These are phyloP conservation scores for Drosophila sordidapex DNA, from an alignment of 2,888 invertebrate species.

Conservation along the genomic window DNA sequence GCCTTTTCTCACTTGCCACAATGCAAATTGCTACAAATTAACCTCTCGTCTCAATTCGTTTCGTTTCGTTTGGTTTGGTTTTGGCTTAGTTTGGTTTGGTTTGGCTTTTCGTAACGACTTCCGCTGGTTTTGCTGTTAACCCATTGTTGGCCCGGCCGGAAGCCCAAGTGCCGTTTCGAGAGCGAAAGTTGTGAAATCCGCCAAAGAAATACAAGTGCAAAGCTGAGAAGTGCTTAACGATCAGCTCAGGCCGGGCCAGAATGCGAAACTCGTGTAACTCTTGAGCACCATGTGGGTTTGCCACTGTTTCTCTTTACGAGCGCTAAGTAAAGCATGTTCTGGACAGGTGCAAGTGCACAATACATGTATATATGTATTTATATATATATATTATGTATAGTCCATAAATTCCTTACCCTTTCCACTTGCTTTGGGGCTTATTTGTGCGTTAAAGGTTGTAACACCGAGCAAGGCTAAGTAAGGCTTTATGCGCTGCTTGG, in stretches of 20 bases:
- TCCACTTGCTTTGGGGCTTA: conserved; percentile 54
- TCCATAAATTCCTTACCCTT: conserved; percentile 20
- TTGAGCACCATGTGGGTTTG: not conserved
- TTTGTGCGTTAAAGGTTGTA: conserved; percentile 75
- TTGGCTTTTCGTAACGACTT: conserved; percentile 65
- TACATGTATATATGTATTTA: not conserved
- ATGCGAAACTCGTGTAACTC: conserved; percentile 68
- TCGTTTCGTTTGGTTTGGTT: conserved; percentile 14
- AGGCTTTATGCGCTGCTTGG: conserved; percentile 11
- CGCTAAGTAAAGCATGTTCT: conserved; percentile 5
- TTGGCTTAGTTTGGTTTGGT: not conserved
- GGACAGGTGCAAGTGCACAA: conserved; percentile 21
- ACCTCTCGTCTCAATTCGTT: conserved; percentile 62
- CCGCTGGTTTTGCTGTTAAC: conserved; percentile 51
- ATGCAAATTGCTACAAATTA: conserved; percentile 74
- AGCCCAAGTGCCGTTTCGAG: conserved; percentile 59
- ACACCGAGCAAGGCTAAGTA: conserved; percentile 33
- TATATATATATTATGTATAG: not conserved
- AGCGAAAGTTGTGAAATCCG: conserved; percentile 77
- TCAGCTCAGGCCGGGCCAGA: conserved; percentile 24
- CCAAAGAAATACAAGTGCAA: conserved; percentile 32
- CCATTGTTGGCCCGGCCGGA: conserved; percentile 72
- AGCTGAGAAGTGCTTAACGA: conserved; percentile 14
- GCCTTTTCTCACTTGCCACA: conserved; percentile 51
- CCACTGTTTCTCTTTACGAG: conserved; percentile 34